Conservation (phyloP, 1,140 invertebrate genomes). For the Andricus grossulariae region DNA sequence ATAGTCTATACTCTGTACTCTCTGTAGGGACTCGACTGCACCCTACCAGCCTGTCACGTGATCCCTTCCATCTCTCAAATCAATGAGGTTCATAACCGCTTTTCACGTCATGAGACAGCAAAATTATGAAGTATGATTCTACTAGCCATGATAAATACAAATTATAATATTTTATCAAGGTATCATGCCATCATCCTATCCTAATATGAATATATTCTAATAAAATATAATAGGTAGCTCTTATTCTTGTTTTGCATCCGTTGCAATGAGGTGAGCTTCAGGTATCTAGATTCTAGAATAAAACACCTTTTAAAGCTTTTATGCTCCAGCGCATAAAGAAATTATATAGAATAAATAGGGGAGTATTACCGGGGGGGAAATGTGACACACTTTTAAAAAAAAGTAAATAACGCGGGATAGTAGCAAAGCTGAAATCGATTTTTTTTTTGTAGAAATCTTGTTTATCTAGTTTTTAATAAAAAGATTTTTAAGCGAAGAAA, state of each 20-base stretch:
- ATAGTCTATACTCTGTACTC: too few species aligned
- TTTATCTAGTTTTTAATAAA: too few species aligned
- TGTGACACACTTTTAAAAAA: slow-evolving; percentile 11
- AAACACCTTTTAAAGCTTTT: neutral
- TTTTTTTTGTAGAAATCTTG: too few species aligned
- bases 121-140: slow-evolving; percentile 20
- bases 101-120: slow-evolving; percentile 22
- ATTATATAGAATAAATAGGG: slow-evolving; percentile 5
- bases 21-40: neutral
- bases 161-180: neutral
- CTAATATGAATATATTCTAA: too few species aligned
- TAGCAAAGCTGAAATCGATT: neutral
- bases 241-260: neutral
- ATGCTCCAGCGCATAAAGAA: slow-evolving; percentile 15
- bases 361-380: neutral
- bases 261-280: neutral
- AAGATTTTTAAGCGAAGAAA: too few species aligned
- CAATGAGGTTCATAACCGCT: slow-evolving; percentile 21
- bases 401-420: neutral
- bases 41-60: slow-evolving; percentile 10
- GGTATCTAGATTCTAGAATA: slow-evolving; percentile 7
- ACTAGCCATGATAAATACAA: neutral
- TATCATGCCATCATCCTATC: too few species aligned
- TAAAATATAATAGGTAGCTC: too few species aligned
- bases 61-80: slow-evolving; percentile 28